A percentile compares a stretch with the other conserved stretches of the same genome.
Evolutionary conservation across 2,113 vertebrate species (phyloP).

Genomic region (human (Homo sapiens)): DNA sequence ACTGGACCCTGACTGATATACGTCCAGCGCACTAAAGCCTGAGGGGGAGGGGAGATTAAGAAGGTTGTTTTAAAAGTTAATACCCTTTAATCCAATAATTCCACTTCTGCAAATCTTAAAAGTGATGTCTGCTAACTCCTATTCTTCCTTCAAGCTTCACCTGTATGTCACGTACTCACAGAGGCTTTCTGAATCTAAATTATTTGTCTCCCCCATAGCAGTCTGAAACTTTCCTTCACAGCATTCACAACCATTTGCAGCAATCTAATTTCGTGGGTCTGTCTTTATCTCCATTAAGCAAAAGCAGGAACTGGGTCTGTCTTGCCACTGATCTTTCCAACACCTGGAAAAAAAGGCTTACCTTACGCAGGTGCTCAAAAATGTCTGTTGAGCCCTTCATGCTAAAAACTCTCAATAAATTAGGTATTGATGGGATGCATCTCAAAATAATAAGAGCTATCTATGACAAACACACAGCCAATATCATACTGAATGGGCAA

Average conservation of each 20-base stretch:
- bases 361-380: neutral
- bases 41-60: neutral
- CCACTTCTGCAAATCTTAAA: neutral
- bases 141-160: neutral
- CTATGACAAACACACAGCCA: too few relatives aligned
- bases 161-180: neutral
- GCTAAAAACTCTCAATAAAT: too few relatives aligned
- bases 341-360: neutral
- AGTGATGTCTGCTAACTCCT: neutral
- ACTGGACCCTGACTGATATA: neutral
- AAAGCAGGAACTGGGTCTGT: neutral
- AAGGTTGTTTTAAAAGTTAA: neutral
- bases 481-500: too few relatives aligned
- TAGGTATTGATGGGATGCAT: too few relatives aligned
- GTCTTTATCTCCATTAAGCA: neutral
- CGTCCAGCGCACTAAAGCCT: neutral
- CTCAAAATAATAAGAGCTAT: too few relatives aligned
- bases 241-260: neutral
- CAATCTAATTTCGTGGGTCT: neutral
- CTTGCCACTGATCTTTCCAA: neutral
- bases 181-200: neutral
- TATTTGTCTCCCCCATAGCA: neutral
- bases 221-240: neutral
- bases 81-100: neutral
- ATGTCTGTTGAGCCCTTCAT: neutral